Evolutionary conservation across 2,113 vertebrate genomes (phyloP).

Genomic region (Sinocyclocheilus maitianheensis): DNA sequence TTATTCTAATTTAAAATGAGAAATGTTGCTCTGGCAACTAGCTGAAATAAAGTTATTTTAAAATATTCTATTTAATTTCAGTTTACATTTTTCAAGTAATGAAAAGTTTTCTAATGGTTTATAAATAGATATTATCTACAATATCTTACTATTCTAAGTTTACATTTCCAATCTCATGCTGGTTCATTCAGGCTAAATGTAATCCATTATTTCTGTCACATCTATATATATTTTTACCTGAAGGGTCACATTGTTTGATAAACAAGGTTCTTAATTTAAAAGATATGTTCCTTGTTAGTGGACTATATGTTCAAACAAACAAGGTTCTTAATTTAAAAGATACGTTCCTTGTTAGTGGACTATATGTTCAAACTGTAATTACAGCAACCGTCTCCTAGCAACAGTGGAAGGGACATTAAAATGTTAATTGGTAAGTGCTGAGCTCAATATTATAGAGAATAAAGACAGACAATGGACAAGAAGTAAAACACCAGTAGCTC

Average conservation of each 20-base stretch:
- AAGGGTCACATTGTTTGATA: slow-evolving; percentile 15
- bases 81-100: too few species aligned
- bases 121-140: too few species aligned
- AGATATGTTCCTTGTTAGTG: slow-evolving; percentile 70
- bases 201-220: background rate
- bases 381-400: slow-evolving; percentile 79
- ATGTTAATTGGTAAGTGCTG: slow-evolving; percentile 69
- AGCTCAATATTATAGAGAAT: slow-evolving; percentile 66
- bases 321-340: slow-evolving; percentile 62
- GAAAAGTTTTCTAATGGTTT: too few species aligned
- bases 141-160: too few species aligned
- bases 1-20: too few species aligned
- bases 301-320: slow-evolving; percentile 67
- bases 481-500: slow-evolving; percentile 6
- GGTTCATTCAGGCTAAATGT: background rate
- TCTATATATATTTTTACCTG: background rate
- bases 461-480: slow-evolving; percentile 41
- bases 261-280: slow-evolving; percentile 59
- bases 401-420: slow-evolving; percentile 74
- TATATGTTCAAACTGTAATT: slow-evolving; percentile 71
- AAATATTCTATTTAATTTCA: too few species aligned
- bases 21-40: too few species aligned
- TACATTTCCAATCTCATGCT: background rate
- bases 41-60: too few species aligned
- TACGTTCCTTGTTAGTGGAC: slow-evolving; percentile 70